These are phyloP conservation scores for Typhlichthys eigenmanni DNA, from an alignment of 2,797 vertebrate species.

Conservation along the genomic window DNA sequence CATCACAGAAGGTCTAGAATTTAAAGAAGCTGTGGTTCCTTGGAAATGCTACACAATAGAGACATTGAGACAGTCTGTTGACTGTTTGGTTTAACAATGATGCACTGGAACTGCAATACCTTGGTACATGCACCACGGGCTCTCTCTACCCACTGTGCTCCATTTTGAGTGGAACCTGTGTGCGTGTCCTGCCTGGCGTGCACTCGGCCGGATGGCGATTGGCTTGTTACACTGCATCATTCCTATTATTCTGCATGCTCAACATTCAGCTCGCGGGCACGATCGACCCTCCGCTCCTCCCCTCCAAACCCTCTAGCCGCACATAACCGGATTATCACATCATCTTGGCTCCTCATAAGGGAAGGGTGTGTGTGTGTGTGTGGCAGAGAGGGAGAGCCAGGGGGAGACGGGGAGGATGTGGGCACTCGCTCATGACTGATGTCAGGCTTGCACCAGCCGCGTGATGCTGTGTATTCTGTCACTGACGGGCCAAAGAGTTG, in stretches of 20 bases:
- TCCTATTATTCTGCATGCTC: conserved; percentile 1
- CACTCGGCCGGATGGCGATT: not conserved
- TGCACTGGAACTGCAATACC: too few relatives aligned
- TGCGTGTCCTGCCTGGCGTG: too few relatives aligned
- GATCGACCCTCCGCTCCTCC: not conserved
- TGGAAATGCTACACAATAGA: too few relatives aligned
- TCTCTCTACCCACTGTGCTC: too few relatives aligned
- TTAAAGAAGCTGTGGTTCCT: too few relatives aligned
- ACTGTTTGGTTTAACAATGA: too few relatives aligned
- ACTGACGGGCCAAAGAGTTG: too few relatives aligned
- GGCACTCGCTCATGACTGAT: conserved; percentile 34
- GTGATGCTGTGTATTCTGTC: not conserved
- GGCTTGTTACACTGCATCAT: conserved; percentile 30
- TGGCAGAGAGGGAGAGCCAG: conserved; percentile 5
- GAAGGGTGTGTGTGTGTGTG: conserved; percentile 7
- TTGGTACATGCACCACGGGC: too few relatives aligned
- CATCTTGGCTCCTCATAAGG: conserved; percentile 40
- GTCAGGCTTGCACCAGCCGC: conserved; percentile 19
- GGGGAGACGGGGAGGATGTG: conserved; percentile 12
- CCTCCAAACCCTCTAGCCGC: conserved; percentile 25
- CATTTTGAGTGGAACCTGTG: too few relatives aligned
- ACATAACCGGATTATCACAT: conserved; percentile 60
- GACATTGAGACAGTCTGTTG: too few relatives aligned
- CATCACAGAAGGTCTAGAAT: too few relatives aligned
- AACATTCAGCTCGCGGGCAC: conserved; percentile 21